Evolutionary conservation across 2,888 invertebrate genomes (phyloP), one percentile per base, ranked within the genome.

Genomic region (Notocelia uddmanniana): DNA sequence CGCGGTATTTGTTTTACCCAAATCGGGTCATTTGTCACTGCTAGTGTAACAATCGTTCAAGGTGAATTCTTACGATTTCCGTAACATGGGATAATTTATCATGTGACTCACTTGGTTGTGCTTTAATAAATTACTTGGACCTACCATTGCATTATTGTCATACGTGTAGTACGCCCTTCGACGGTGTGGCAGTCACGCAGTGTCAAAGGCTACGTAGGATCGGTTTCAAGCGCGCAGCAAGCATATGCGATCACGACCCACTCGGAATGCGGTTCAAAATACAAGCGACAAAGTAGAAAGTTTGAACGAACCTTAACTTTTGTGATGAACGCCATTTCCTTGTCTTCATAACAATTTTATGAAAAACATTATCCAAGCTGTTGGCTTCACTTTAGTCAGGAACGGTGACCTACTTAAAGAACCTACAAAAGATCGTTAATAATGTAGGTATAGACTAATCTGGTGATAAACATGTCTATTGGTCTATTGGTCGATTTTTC

Each of bases 11-110:
- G 76, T 79, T 77, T 79, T 77, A 73, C 74, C 73, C 76, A 76
- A 79, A 80, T 79, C 74, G 73, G 77, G 78, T 81, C 82, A 85
- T 89, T 88, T 85, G 76, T 89, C 86, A 81, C 68, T 81, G 82
- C 83, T 79, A 74, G 78, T 73, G 74, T 74, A 79, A 83, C 81
- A 81, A 81, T 82, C 80, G 79, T 80, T 85, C 83, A 86, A 87
- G 85, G 87, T 79, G 75, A 79, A 75, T 76, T 76, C 74, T 78
- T 71, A 70, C 68, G 63, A 82, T 85, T 86, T 88, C 88, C 88
- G 82, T 83, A 77, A 80, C 76, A 76, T 71, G 74, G 63, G 54
- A 76, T 76, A 76, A 84, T 85, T 83, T 83, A 81, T 84, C 81
- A 84, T 80, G 77, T 81, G 77, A 76, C 74, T 78, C 78, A 75